Evolutionary conservation across 2,888 invertebrate genomes (phyloP).

Genomic region (Apantesis nais): DNA sequence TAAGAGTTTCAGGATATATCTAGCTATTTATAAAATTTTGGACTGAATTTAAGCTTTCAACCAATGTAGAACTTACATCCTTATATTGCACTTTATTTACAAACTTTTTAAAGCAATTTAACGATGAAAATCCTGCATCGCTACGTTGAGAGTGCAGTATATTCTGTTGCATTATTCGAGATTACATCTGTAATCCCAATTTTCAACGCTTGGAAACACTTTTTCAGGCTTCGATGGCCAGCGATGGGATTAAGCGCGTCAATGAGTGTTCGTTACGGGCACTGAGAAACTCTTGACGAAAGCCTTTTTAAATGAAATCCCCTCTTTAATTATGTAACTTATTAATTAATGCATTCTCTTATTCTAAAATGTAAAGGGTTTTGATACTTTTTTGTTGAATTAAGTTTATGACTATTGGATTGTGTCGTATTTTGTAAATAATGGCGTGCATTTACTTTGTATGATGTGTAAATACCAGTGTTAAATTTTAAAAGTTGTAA

Average conservation of each 20-base stretch:
- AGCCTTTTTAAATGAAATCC: slow-evolving; percentile 68
- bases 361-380: slow-evolving; percentile 61
- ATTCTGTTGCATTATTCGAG: slow-evolving; percentile 57
- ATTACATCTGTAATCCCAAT: slow-evolving; percentile 71
- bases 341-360: slow-evolving; percentile 74
- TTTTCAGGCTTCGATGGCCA: slow-evolving; percentile 62
- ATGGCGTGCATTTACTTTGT: too few relatives aligned
- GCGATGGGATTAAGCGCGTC: slow-evolving; percentile 67
- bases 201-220: slow-evolving; percentile 63
- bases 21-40: too few relatives aligned
- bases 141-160: slow-evolving; percentile 55
- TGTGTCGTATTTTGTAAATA: too few relatives aligned
- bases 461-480: too few relatives aligned
- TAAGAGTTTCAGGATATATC: too few relatives aligned
- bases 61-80: slow-evolving; percentile 25
- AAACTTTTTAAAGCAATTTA: slow-evolving; percentile 56
- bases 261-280: slow-evolving; percentile 53
- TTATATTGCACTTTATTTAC: slow-evolving; percentile 37
- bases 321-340: slow-evolving; percentile 72
- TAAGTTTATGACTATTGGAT: slow-evolving; percentile 21
- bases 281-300: slow-evolving; percentile 72
- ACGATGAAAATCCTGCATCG: slow-evolving; percentile 49
- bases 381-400: slow-evolving; percentile 50
- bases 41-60: not conserved
- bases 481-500: too few relatives aligned